Evolutionary conservation across 1,140 invertebrate species (phyloP).

Genomic region (Conus betulinus): DNA sequence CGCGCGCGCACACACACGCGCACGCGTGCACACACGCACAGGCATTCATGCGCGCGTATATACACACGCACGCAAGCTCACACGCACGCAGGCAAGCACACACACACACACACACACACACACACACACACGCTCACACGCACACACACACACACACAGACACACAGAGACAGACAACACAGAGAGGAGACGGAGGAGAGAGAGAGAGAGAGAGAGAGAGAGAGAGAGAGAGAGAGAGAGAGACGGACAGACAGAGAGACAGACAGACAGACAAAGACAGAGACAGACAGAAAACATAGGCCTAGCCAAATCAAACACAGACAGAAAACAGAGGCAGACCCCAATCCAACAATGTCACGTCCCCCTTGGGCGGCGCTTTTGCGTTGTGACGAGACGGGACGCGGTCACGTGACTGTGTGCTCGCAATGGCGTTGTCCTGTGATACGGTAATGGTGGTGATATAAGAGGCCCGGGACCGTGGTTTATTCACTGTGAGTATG

Average conservation of each 20-base stretch:
- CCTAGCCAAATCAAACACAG: background rate
- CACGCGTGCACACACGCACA: constrained; percentile 12
- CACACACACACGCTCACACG: too few species aligned
- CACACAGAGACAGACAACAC: background rate
- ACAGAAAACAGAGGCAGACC: background rate
- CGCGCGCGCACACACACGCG: background rate
- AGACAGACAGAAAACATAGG: background rate
- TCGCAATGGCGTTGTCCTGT: too few species aligned
- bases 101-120: background rate
- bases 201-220: background rate
- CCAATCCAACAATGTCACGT: background rate
- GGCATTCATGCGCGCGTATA: background rate
- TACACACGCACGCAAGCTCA: background rate
- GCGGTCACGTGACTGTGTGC: too few species aligned
- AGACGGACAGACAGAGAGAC: background rate
- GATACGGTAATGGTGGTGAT: too few species aligned
- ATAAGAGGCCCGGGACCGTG: too few species aligned
- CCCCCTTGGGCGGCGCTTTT: too few species aligned
- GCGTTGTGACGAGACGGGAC: too few species aligned
- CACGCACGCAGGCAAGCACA: background rate
- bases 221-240: background rate
- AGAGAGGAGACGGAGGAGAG: background rate
- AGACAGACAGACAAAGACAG: constrained; percentile 2
- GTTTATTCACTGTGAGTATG: too few species aligned
- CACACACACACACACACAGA: background rate